Evolutionary conservation across 2,888 invertebrate genomes (phyloP), one percentile per base, ranked within the genome.

Genomic region (Hypercompe scribonia): DNA sequence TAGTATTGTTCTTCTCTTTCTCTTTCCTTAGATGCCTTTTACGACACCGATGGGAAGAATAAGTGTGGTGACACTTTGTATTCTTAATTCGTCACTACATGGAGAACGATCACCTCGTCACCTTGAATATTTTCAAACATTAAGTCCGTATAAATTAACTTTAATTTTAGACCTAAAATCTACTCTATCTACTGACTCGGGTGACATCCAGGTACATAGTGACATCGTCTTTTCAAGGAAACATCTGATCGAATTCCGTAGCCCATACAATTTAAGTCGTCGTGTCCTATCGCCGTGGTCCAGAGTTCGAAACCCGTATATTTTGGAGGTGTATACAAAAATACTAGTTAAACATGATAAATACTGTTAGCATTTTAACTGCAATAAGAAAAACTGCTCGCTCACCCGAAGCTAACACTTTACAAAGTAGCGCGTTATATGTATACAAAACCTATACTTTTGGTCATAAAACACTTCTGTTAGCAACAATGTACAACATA

Each of bases 371-470:
- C 50, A 21, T 54, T 54, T 54, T 54, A 31, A 61, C 15, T 15
- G 15, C 28, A 31, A 28, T 13, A 15, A 13, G n/a, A 79, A 77
- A 75, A 78, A 76, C 69, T 75, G 78, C 74, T 77, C 81, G 78
- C 74, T 77, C 81, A 80, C 76, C 77, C 75, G 74, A 72, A 80
- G 78, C 78, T 72, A 31, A 72, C 74, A 78, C 67, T 74, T 67
- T 54, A 76, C 77, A 80, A 78, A 78, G 83, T 73, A 73, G 65
- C 13, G 28, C 67, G 71, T 64, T 70, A 67, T 83, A 83, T 83
- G 76, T 70, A 70, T 79, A 76, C 79, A 84, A 79, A 86, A 83
- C 82, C 82, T 81, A 84, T 85, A 89, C 81, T 90, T 88, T 85
- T 83, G 79, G 74, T 84, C 89, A 76, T 84, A 83, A 84, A 84